A percentile compares a stretch with the other conserved stretches of the same genome.
These are phyloP conservation scores for Apostichopus parvimensis DNA, from an alignment of 35 echinoderm and acorn worm species.

Conservation along the genomic window DNA sequence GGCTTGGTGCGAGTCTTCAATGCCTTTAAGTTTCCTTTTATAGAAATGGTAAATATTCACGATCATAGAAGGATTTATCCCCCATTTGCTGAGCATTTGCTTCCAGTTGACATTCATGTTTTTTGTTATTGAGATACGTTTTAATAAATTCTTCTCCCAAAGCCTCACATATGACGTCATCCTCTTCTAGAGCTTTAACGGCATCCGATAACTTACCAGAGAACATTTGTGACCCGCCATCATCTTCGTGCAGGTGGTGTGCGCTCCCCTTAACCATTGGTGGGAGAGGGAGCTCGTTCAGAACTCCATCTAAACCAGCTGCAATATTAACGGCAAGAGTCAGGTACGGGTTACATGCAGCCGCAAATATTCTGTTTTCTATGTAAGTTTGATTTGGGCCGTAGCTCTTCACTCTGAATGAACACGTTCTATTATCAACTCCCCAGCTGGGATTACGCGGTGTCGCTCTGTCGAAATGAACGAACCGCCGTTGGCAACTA, in stretches of 20 bases:
- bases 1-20: too few species aligned
- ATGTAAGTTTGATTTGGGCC: slow-evolving; percentile 23
- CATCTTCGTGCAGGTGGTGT: background rate
- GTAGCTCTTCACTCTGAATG: slow-evolving; percentile 40
- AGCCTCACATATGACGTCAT: slow-evolving; percentile 36
- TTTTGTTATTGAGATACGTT: slow-evolving; percentile 15
- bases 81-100: background rate
- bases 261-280: background rate
- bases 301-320: slow-evolving; percentile 59
- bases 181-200: slow-evolving; percentile 16
- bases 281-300: slow-evolving; percentile 47
- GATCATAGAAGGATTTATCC: slow-evolving; percentile 25
- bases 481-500: slow-evolving; percentile 41
- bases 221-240: background rate
- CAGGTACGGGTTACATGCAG: slow-evolving; percentile 49
- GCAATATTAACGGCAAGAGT: slow-evolving; percentile 58
- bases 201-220: slow-evolving; percentile 45
- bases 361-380: slow-evolving; percentile 53
- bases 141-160: slow-evolving; percentile 58
- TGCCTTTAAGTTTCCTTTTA: background rate
- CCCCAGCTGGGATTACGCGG: slow-evolving; percentile 46
- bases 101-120: slow-evolving; percentile 30
- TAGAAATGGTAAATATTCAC: slow-evolving; percentile 31
- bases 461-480: background rate
- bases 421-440: slow-evolving; percentile 38